These are phyloP conservation scores for Neoitamus cyanurus DNA, from an alignment of 2,888 invertebrate genomes.

Conservation along the genomic window DNA sequence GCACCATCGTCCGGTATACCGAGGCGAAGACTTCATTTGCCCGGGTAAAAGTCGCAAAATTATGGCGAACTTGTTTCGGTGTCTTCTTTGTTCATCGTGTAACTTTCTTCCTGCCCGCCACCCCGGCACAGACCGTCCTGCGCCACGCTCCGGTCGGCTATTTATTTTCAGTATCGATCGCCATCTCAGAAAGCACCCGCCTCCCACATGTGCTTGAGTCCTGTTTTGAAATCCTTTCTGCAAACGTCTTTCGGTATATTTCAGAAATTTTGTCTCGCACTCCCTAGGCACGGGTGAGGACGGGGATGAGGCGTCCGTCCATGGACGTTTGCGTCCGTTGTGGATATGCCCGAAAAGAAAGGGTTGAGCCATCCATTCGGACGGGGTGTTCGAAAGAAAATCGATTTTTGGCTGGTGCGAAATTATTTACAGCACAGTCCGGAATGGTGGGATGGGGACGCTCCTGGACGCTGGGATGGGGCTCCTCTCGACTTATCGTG, in stretches of 20 bases:
- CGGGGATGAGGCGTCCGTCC: neutral
- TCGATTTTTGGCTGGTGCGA: constrained; percentile 48
- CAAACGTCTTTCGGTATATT: constrained; percentile 47
- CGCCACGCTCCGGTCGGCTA: constrained; percentile 9
- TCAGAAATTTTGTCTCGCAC: constrained; percentile 51
- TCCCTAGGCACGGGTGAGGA: constrained; percentile 2
- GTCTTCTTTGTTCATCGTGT: constrained; percentile 36
- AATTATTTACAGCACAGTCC: constrained; percentile 32
- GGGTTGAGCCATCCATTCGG: constrained; percentile 47
- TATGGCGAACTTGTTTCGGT: constrained; percentile 37
- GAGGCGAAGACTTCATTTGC: constrained; percentile 18
- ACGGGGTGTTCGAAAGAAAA: constrained; percentile 49
- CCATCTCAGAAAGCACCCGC: constrained; percentile 43
- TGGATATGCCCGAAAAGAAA: constrained; percentile 36
- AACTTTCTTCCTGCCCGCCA: constrained; percentile 24
- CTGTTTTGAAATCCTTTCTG: constrained; percentile 49
- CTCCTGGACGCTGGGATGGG: neutral
- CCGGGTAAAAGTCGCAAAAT: constrained; percentile 47
- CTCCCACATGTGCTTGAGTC: constrained; percentile 16
- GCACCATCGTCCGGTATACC: neutral
- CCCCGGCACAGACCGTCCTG: constrained; percentile 41
- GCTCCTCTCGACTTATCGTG: constrained; percentile 47
- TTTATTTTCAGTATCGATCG: constrained; percentile 52
- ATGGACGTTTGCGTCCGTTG: constrained; percentile 19
- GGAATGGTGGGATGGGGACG: neutral